Evolutionary conservation across 2,113 vertebrate genomes (phyloP).

Genomic region (Ciconia stormi): DNA sequence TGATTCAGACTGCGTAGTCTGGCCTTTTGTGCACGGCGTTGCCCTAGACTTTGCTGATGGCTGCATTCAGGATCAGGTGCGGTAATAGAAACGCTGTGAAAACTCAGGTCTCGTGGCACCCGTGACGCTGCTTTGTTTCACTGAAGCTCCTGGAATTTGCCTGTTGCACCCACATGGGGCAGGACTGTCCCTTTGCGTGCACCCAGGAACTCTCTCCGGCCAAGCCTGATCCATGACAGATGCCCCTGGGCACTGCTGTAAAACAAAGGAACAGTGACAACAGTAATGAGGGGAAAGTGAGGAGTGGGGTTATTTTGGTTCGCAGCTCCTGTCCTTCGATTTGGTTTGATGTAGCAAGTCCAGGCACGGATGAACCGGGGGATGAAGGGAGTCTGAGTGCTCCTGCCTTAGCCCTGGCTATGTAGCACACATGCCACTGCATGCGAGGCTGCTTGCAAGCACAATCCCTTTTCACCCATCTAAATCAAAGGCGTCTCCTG

Average conservation of each 20-base stretch:
- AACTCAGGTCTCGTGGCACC: neutral
- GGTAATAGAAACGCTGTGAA: neutral
- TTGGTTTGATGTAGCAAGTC: neutral
- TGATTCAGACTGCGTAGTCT: neutral
- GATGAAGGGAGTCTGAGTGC: neutral
- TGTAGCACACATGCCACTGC: neutral
- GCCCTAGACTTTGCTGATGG: neutral
- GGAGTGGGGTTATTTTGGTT: neutral
- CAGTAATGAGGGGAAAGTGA: neutral
- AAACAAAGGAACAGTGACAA: neutral
- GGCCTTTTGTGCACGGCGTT: accelerated
- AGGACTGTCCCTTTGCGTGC: neutral
- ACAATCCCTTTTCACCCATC: neutral
- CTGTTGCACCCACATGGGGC: neutral
- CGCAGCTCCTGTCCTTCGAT: neutral
- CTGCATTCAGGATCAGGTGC: neutral
- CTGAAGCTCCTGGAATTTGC: neutral
- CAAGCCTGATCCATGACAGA: neutral
- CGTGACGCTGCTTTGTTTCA: neutral
- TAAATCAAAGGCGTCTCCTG: neutral
- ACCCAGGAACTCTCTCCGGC: neutral
- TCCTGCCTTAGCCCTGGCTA: neutral
- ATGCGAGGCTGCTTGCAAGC: neutral
- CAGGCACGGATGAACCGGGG: accelerated
- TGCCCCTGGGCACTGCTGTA: neutral